Conservation (phyloP, 2,113 vertebrate genomes). For the Bombycilla garrulus region DNA sequence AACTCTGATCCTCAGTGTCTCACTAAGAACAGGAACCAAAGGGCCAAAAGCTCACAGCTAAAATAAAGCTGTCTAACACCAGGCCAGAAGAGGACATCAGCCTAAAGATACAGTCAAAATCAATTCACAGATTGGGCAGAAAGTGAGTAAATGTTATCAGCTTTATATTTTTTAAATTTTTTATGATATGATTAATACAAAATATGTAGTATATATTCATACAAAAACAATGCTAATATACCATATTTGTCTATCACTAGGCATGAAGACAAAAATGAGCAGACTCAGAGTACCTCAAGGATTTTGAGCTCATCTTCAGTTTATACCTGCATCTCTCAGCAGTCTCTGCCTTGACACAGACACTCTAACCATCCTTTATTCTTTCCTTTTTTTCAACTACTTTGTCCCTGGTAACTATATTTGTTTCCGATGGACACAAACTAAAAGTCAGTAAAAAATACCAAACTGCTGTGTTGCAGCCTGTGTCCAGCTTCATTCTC, state of each 20-base stretch:
- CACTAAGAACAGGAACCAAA: not conserved
- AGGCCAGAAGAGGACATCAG: not conserved
- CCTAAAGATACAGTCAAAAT: not conserved
- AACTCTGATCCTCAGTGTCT: not conserved
- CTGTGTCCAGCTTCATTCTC: not conserved
- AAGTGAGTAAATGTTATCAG: not conserved
- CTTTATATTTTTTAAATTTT: rapidly evolving
- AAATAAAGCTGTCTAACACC: not conserved
- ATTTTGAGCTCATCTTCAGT: not conserved
- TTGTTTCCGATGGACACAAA: not conserved
- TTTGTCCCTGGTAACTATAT: not conserved
- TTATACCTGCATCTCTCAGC: not conserved
- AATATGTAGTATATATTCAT: not conserved
- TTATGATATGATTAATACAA: not conserved
- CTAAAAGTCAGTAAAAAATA: not conserved
- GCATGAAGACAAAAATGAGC: not conserved
- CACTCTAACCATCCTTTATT: not conserved
- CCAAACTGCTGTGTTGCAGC: not conserved
- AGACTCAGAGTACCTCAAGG: not conserved
- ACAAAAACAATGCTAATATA: not conserved
- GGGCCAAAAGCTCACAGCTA: not conserved
- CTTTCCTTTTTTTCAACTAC: not conserved
- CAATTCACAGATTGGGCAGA: not conserved
- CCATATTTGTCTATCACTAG: not conserved
- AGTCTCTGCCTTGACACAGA: not conserved